These are phyloP conservation scores for Platycnemis pennipes DNA, from an alignment of 2,888 invertebrate species.

Conservation along the genomic window DNA sequence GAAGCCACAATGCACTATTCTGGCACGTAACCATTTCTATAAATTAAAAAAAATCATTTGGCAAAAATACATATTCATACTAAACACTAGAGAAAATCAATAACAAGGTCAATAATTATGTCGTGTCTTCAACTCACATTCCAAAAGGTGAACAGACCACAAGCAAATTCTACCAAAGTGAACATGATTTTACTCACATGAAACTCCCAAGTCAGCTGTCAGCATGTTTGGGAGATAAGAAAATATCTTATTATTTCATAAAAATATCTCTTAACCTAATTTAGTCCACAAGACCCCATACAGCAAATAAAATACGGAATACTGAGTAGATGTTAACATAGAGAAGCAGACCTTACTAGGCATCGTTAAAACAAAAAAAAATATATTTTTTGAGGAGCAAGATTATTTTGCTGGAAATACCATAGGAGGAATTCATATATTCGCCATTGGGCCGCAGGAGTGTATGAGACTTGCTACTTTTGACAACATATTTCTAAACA, in stretches of 20 bases:
- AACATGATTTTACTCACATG: constrained; percentile 78
- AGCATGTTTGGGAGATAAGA: constrained; percentile 78
- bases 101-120: background rate
- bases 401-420: no score
- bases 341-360: background rate
- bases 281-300: background rate
- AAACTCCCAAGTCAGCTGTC: constrained; percentile 79
- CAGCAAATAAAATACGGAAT: background rate
- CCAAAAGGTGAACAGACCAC: constrained; percentile 23
- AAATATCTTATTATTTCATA: constrained; percentile 73
- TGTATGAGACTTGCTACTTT: no score
- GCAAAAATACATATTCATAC: background rate
- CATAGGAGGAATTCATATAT: no score
- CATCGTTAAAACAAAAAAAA: background rate
- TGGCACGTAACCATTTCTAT: background rate
- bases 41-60: background rate
- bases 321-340: background rate
- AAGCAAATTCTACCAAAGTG: constrained; percentile 73
- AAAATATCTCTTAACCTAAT: background rate
- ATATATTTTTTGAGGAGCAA: background rate
- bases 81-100: background rate
- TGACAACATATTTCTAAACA: no score
- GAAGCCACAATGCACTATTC: background rate
- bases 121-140: background rate
- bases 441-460: no score